Evolutionary conservation across 2,888 invertebrate species (phyloP), one percentile per base, ranked within the genome.

Genomic region (Labia minor): DNA sequence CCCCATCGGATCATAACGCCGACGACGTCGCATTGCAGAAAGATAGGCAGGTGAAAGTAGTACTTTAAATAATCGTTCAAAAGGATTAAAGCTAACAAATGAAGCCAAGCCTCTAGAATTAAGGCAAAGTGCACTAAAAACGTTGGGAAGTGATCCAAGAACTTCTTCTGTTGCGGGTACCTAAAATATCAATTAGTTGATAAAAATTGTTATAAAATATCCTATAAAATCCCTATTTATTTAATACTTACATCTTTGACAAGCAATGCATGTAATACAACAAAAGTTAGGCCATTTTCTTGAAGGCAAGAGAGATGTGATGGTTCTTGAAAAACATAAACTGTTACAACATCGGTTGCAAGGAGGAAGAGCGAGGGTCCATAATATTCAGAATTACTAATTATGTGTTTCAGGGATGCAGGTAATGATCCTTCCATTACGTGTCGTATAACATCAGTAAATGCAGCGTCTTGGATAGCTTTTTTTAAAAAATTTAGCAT

Each of bases 401-500:
- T 90, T 26, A 94, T 89, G 73, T 88, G 87, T 72, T 89, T 88
- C 69, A 93, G 76, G 0, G 90, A 89, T 63, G 84, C 82, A 0
- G 92, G 91, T 69, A 93, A 76, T 19, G 87, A 86, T 1, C 89
- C 90, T 76, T 92, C 92, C 92, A 93, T 93, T 21, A 93, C 85
- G 74, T 90, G 90, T 62, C 91, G 81, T 74, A 90, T 90, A 71
- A 87, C 88, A 73, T 90, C 90, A 0, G 89, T 84, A 76, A 91
- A 90, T 0, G 88, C 84, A 6, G 88, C 83, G 76, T 89, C 88
- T 68, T 88, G 88, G 71, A 92, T 87, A 10, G 90, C 89, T 76
- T 93, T 91, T 76, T 94, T 93, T 68, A 94, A 75, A 74, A 93
- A 92, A 76, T 94, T 94, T 26, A 94, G 77, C 87, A 93, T 89